phyloP scores from a whole-genome alignment of 1,140 invertebrate genomes.

The Metaphire vulgaris region DNA sequence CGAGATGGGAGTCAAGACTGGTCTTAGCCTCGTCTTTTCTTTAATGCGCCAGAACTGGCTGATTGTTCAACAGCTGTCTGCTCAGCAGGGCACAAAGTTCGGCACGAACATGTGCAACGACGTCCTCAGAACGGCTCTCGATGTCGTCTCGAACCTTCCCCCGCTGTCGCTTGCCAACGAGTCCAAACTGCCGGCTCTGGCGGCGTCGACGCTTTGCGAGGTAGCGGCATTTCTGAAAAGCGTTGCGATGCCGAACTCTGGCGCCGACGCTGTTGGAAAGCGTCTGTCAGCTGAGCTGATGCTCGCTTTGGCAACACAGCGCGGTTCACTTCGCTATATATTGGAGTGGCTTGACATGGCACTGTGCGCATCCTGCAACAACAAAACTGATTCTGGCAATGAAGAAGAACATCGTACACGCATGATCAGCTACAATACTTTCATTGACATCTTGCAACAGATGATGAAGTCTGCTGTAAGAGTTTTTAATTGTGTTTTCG shows the following conservation, averaged over 20 bases:
- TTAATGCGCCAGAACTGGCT: slow-evolving; percentile 61
- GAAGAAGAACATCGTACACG: slow-evolving; percentile 31
- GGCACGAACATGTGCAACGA: slow-evolving; percentile 56
- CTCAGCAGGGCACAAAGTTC: slow-evolving; percentile 32
- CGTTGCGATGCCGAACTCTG: slow-evolving; percentile 54
- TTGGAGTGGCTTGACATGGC: slow-evolving; percentile 64
- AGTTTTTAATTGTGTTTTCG: slow-evolving; percentile 7
- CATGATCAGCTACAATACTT: slow-evolving; percentile 38
- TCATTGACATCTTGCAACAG: slow-evolving; percentile 38
- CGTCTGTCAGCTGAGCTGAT: slow-evolving; percentile 57
- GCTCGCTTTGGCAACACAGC: slow-evolving; percentile 58
- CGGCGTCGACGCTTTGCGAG: slow-evolving; percentile 56
- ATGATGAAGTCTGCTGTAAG: slow-evolving; percentile 46
- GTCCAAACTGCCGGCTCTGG: slow-evolving; percentile 57
- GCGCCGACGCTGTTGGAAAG: slow-evolving; percentile 55
- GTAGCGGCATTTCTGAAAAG: slow-evolving; percentile 57
- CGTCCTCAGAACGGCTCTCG: slow-evolving; percentile 58
- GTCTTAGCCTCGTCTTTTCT: slow-evolving; percentile 60
- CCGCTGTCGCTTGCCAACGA: slow-evolving; percentile 61
- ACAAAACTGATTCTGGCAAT: slow-evolving; percentile 34
- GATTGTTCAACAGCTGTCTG: slow-evolving; percentile 10
- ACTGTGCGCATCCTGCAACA: slow-evolving; percentile 42
- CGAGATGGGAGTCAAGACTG: slow-evolving; percentile 62
- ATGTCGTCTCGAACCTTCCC: slow-evolving; percentile 58
- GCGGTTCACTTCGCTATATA: slow-evolving; percentile 60